These are phyloP conservation scores for Apodemia zela DNA, from an alignment of 2,888 invertebrate species.

Conservation along the genomic window DNA sequence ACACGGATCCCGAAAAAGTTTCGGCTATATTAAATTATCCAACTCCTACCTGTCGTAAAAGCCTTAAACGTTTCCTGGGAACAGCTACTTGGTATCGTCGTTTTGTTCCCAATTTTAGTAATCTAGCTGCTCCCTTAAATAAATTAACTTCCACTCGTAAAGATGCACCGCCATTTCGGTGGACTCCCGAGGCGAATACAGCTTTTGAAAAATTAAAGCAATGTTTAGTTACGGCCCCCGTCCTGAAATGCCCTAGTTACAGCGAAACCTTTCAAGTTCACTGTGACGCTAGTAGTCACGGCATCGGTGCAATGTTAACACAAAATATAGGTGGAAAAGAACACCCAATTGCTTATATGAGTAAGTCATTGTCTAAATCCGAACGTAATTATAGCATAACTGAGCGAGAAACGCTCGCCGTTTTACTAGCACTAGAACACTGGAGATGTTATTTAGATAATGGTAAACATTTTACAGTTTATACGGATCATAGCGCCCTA, in stretches of 20 bases:
- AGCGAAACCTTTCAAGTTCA: constrained; percentile 31
- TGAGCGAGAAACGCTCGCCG: too few relatives aligned
- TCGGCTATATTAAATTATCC: constrained; percentile 27
- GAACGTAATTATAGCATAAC: too few relatives aligned
- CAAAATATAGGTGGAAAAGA: constrained; percentile 19
- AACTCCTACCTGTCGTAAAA: background rate
- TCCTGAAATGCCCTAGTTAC: constrained; percentile 31
- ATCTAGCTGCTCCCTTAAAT: constrained; percentile 32
- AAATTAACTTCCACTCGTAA: constrained; percentile 32
- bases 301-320: constrained; percentile 29
- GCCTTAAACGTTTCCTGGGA: constrained; percentile 20
- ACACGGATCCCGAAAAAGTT: constrained; percentile 5
- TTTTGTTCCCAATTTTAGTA: constrained; percentile 30
- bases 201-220: constrained; percentile 26
- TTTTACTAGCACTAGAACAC: too few relatives aligned
- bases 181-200: constrained; percentile 33
- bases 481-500: too few relatives aligned
- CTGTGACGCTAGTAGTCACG: constrained; percentile 33
- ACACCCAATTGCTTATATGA: too few relatives aligned
- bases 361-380: too few relatives aligned
- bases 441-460: too few relatives aligned
- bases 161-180: constrained; percentile 31
- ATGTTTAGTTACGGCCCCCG: constrained; percentile 23
- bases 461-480: too few relatives aligned
- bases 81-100: constrained; percentile 36